phyloP scores from a whole-genome alignment of 2,113 vertebrate genomes.

The Rhabdomys dilectus region DNA sequence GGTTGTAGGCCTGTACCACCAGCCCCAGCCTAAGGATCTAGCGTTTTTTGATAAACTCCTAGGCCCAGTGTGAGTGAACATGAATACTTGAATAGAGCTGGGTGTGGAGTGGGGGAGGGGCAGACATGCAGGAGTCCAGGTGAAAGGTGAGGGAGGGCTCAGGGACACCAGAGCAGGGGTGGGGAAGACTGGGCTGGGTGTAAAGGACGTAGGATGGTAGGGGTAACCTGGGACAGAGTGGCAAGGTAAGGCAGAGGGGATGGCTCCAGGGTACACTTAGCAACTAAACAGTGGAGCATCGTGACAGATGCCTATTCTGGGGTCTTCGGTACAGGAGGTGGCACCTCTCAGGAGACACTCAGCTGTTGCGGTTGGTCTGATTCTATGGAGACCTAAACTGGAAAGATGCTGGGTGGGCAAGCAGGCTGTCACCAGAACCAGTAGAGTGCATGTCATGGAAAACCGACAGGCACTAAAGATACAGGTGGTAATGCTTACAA shows the following conservation, averaged over 20 bases:
- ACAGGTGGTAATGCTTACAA: slow-evolving; percentile 37
- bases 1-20: neutral
- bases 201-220: neutral
- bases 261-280: neutral
- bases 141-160: neutral
- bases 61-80: neutral
- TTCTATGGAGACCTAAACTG: neutral
- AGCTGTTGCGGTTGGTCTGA: neutral
- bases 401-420: neutral
- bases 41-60: neutral
- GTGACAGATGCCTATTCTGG: too few species aligned
- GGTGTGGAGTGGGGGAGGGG: neutral
- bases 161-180: neutral
- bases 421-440: neutral
- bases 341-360: neutral
- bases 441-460: neutral
- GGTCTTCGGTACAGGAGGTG: neutral
- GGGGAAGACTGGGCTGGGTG: neutral
- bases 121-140: neutral
- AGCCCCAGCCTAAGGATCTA: neutral
- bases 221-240: neutral
- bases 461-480: neutral
- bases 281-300: neutral
- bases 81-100: neutral
- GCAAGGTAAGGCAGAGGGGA: neutral